Percentiles rank a stretch among this genome's conserved stretches.
Conservation (phyloP, 2,797 vertebrate species). For the Philypnodon macrostomus region DNA sequence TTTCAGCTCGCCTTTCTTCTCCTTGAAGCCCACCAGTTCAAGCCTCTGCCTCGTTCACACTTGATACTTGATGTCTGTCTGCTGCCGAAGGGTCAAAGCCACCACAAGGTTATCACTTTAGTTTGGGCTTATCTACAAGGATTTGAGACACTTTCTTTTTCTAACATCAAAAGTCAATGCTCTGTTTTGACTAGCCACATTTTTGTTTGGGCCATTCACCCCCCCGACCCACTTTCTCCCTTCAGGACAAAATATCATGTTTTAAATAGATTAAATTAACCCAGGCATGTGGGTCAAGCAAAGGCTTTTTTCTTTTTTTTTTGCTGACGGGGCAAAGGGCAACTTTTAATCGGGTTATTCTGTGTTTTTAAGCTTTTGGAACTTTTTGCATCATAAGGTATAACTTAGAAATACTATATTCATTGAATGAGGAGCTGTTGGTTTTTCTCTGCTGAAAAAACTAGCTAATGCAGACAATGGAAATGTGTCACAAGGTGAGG, state of each 20-base stretch:
- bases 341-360: no score
- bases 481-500: no score
- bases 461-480: no score
- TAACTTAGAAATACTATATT: no score
- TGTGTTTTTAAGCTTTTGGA: no score
- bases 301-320: constrained; percentile 33
- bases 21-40: background rate
- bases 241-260: constrained; percentile 42
- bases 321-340: constrained; percentile 42
- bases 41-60: constrained; percentile 13
- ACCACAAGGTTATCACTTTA: constrained; percentile 3
- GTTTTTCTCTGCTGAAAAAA: no score
- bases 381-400: no score
- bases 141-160: constrained; percentile 13
- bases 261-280: constrained; percentile 53
- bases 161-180: constrained; percentile 34
- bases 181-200: constrained; percentile 43
- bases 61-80: constrained; percentile 17
- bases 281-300: constrained; percentile 44
- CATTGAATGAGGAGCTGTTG: no score
- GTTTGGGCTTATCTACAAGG: constrained; percentile 16
- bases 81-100: constrained; percentile 11
- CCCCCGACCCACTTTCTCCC: constrained; percentile 24
- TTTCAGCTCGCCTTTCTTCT: constrained; percentile 30
- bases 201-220: constrained; percentile 26